These are phyloP conservation scores for Sycophila texana DNA, from an alignment of 2,888 invertebrate genomes.

Conservation along the genomic window DNA sequence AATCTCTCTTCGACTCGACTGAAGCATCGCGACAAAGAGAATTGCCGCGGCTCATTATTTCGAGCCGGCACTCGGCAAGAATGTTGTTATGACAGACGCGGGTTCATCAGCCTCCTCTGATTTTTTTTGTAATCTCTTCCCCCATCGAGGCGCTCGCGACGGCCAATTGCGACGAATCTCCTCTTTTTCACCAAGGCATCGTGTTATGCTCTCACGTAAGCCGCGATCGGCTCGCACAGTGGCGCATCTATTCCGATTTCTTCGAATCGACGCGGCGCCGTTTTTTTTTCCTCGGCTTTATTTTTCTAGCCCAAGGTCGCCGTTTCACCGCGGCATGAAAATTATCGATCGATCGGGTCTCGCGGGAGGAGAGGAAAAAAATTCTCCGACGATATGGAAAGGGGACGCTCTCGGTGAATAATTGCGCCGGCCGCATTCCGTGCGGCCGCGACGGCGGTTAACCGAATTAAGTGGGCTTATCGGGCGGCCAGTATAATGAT, in stretches of 20 bases:
- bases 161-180: constrained; percentile 19
- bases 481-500: constrained; percentile 5
- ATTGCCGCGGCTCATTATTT: constrained; percentile 14
- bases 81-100: constrained; percentile 39
- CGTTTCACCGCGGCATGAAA: background rate
- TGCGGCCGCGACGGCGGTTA: background rate
- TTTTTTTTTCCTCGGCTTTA: background rate
- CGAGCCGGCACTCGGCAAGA: constrained; percentile 1
- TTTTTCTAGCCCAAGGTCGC: constrained; percentile 43
- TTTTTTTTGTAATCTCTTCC: background rate
- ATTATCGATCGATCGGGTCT: constrained; percentile 21
- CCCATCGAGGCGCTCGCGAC: no score
- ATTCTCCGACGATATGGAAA: no score
- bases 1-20: no score
- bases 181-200: constrained; percentile 6
- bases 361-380: background rate
- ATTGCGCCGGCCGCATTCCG: constrained; percentile 6
- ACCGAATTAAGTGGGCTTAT: constrained; percentile 26
- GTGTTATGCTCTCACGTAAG: no score
- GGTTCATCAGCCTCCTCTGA: background rate
- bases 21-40: background rate
- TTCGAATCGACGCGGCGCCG: background rate
- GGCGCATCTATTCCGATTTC: background rate
- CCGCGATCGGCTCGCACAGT: background rate
- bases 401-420: background rate